These are phyloP conservation scores for Synodontis membranacea DNA, from an alignment of 2,113 vertebrate species.

Conservation along the genomic window DNA sequence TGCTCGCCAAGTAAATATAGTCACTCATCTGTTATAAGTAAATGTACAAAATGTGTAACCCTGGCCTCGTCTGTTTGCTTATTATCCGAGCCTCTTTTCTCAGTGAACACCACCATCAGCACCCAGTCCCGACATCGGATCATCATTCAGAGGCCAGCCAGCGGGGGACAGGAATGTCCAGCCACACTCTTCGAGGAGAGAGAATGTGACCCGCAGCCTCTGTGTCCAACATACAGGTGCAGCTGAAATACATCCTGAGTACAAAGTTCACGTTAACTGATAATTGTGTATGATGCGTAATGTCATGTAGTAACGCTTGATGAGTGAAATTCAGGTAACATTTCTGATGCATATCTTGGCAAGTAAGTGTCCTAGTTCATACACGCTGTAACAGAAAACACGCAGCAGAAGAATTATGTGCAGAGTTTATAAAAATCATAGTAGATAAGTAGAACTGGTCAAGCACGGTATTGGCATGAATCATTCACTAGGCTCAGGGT, in stretches of 20 bases:
- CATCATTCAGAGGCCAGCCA: constrained; percentile 74
- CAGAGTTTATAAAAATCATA: not conserved
- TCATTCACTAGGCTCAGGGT: too few species aligned
- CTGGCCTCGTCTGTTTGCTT: not conserved
- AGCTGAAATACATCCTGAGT: not conserved
- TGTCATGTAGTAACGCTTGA: not conserved
- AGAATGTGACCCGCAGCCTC: constrained; percentile 77
- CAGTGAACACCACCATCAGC: constrained; percentile 73
- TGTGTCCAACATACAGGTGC: constrained; percentile 78
- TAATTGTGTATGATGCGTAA: not conserved
- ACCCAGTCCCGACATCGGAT: constrained; percentile 83
- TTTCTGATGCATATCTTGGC: not conserved
- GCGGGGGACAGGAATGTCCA: constrained; percentile 79
- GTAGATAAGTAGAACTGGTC: too few species aligned
- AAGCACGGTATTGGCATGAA: too few species aligned
- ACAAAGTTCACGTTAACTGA: not conserved
- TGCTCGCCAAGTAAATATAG: constrained; percentile 74
- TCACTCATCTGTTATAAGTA: not conserved
- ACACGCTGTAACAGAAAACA: not conserved
- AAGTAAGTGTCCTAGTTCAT: not conserved
- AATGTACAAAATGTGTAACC: not conserved
- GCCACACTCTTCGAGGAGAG: constrained; percentile 86
- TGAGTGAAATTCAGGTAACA: not conserved
- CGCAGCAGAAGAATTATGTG: not conserved
- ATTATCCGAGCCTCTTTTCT: constrained; percentile 28